These are phyloP conservation scores for Leontocebus nigricollis DNA, from an alignment of 2,797 vertebrate genomes.

Conservation along the genomic window DNA sequence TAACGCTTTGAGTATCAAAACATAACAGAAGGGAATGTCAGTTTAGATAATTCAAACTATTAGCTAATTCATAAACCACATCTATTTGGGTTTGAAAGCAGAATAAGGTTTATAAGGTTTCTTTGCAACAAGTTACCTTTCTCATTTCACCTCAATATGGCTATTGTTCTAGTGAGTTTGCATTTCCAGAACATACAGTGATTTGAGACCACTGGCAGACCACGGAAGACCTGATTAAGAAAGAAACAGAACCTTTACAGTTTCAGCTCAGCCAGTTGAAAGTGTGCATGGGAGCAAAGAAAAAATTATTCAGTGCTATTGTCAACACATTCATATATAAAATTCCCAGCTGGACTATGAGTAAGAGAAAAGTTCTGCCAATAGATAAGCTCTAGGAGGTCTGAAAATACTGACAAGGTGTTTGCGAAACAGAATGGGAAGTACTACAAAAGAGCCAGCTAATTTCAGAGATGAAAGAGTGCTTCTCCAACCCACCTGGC, in stretches of 20 bases:
- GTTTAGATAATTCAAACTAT: not conserved
- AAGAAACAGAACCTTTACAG: not conserved
- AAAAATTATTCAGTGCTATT: not conserved
- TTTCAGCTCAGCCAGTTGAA: not conserved
- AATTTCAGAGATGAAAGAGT: not conserved
- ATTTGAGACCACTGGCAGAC: not conserved
- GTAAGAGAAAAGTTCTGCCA: not conserved
- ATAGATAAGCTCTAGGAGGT: not conserved
- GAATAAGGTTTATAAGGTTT: not conserved
- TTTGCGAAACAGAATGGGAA: not conserved
- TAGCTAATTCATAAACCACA: not conserved
- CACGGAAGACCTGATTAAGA: not conserved
- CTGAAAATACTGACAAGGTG: not conserved
- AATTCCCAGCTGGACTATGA: not conserved
- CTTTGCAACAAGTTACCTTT: not conserved
- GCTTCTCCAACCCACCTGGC: not conserved
- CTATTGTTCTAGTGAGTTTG: not conserved
- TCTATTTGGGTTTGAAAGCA: not conserved
- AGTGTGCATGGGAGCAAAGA: not conserved
- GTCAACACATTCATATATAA: not conserved
- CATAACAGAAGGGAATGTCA: not conserved
- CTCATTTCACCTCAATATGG: not conserved
- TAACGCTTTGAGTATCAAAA: not conserved
- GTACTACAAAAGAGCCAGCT: not conserved
- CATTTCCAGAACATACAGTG: not conserved